Conservation (phyloP, 2,888 invertebrate species). For the Lathronympha strigana region DNA sequence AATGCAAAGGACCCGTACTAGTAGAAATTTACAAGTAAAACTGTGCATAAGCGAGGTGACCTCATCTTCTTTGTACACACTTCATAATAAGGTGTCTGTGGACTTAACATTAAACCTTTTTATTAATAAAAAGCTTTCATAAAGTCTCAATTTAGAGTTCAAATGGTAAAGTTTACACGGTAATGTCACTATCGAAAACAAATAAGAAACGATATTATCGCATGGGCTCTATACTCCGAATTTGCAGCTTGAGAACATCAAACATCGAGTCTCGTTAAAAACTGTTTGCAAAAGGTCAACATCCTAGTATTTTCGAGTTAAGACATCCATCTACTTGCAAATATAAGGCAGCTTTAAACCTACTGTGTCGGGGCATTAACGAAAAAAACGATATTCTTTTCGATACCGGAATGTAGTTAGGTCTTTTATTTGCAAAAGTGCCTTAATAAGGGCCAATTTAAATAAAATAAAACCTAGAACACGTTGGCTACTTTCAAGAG, state of each 20-base stretch:
- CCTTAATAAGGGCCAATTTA: neutral
- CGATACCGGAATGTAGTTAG: neutral
- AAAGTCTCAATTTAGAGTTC: neutral
- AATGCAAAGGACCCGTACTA: too few species aligned
- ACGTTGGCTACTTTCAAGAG: neutral
- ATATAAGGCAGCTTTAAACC: too few species aligned
- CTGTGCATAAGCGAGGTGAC: too few species aligned
- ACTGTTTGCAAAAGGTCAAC: conserved; percentile 22
- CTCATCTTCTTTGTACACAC: too few species aligned
- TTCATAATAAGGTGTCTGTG: too few species aligned
- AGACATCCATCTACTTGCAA: neutral
- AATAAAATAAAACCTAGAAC: neutral
- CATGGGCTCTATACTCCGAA: conserved; percentile 16
- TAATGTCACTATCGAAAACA: neutral
- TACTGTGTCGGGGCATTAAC: neutral
- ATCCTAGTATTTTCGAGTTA: conserved; percentile 10
- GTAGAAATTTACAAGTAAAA: too few species aligned
- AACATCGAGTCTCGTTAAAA: conserved; percentile 19
- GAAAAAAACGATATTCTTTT: neutral
- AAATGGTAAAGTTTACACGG: neutral
- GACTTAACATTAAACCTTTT: too few species aligned
- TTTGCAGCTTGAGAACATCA: conserved; percentile 12
- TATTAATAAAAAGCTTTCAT: neutral
- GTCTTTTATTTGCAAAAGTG: neutral
- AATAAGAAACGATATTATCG: conserved; percentile 20